Conservation (phyloP, 2,888 invertebrate genomes). For the Plebejus anna region DNA sequence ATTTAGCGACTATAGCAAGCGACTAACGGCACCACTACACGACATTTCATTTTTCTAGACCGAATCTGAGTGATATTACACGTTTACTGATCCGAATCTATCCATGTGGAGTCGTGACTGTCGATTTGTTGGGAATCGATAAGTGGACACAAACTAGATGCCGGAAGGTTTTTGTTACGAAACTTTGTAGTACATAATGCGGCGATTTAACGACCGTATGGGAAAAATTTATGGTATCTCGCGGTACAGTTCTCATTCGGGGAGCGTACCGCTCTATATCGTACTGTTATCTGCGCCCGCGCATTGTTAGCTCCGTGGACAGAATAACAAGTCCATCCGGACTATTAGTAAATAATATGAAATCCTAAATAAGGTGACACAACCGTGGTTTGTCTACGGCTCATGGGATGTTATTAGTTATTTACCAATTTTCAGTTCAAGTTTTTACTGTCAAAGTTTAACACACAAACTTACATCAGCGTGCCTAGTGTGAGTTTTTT, state of each 20-base stretch:
- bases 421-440: background rate
- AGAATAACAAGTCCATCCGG: conserved; percentile 67
- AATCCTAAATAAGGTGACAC: conserved; percentile 52
- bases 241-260: conserved; percentile 63
- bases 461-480: too few relatives aligned
- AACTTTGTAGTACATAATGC: conserved; percentile 48
- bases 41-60: conserved; percentile 40
- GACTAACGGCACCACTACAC: conserved; percentile 42
- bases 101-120: conserved; percentile 59
- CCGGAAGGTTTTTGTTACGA: conserved; percentile 46
- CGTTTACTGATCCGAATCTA: conserved; percentile 49
- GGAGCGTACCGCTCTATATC: conserved; percentile 62
- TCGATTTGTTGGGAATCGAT: conserved; percentile 60
- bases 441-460: background rate
- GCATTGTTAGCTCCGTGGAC: conserved; percentile 72
- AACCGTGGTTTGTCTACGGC: background rate
- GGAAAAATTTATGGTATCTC: conserved; percentile 58
- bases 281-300: conserved; percentile 57
- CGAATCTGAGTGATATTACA: conserved; percentile 40
- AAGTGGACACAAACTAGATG: conserved; percentile 50
- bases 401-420: background rate
- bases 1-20: conserved; percentile 19
- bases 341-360: conserved; percentile 67
- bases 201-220: conserved; percentile 58
- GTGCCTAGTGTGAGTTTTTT: background rate